Evolutionary conservation across 2,888 invertebrate genomes (phyloP), one percentile per base, ranked within the genome.

Genomic region (Platycnemis pennipes): DNA sequence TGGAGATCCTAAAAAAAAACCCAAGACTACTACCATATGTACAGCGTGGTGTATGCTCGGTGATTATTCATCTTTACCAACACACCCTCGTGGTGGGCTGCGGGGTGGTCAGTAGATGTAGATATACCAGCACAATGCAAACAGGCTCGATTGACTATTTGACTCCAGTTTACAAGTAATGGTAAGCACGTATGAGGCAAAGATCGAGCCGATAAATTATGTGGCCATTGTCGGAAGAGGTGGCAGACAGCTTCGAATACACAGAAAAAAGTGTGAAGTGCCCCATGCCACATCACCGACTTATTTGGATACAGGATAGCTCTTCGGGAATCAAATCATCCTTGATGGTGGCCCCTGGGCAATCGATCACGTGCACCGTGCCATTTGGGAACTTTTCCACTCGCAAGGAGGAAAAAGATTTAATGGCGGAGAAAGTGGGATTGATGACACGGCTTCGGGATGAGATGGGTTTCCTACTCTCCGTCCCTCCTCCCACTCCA

Each of bases 371-470:
- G 37, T 77, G 77, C n/a, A 13, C 77, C 77, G 13, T 11, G 31
- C 77, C 31, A 37, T 77, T 77, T 31, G 77, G 77, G 37, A 77
- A 63, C 63, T 63, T n/a, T 63, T 77, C 37, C 37, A 31, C 37
- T 8, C 77, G 11, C 37, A 13, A 77, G 13, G 31, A 13, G 37
- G 77, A 37, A 2, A 37, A 77, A 77, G 77, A 77, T 77, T 77
- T 31, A 37, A 77, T 77, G 77, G 77, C 0, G 77, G 77, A 37
- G 77, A 77, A 77, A 77, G 77, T 37, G 77, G 77, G 77, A 77
- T 37, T 77, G 77, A 77, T 77, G 77, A 77, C 77, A 77, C 31
- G 77, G 49, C 49, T 49, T 49, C 49, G 49, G 77, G 77, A 77
- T 77, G 77, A 77, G 37, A 37, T 77, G 77, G 77, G 37, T 77